Base-by-base conservation (phyloP, 2,113 vertebrate genomes). In the Symphodus melops region DNA sequence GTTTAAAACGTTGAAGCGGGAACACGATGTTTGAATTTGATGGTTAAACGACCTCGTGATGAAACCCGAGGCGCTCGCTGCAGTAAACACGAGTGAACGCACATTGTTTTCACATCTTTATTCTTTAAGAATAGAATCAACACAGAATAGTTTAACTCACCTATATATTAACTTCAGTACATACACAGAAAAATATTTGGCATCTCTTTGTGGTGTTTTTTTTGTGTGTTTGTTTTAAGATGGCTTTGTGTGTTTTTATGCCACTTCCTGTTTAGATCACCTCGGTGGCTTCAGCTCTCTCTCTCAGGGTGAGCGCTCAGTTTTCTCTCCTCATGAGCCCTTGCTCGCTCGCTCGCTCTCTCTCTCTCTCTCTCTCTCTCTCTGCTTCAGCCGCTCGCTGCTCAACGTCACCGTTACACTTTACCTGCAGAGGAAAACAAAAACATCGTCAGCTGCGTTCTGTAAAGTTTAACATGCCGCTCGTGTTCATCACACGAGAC, bases 121-220 rank as follows among this genome's bases (percentile, higher is more conserved):
- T 93, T 93, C 88, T 93, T 92, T 89, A 93, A 93, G 92, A 95
- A 95, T 91, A 94, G 66, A 93, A 86, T 93, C 73, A 88, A 83
- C 81, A 91, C 88, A 86, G 83, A 91, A 92, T 90, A 87, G 58
- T 85, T 87, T 90, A 81, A 74, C 82, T 75, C 73, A 87, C 78
- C 88, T 93, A 94, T 93, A 92, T 93, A 94, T 94, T 92, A 89
- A 91, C 89, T 87, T 92, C 79, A 92, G 86, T 91, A 93, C 90
- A 93, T 94, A 93, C 87, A 94, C 89, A 91, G 89, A 91, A 82
- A 88, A 84, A 91, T 83, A 73, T 76, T 87, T 88, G 88, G 83
- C 84, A 87, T 74, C 75, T 90, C 82, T 71, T 79, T 84, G 77
- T 58, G 46, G 75, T 88, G 28, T 33, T 33, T 33, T 75, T 88